Evolutionary conservation across 2,113 vertebrate genomes (phyloP).

Genomic region (Todiramphus saurophagus): DNA sequence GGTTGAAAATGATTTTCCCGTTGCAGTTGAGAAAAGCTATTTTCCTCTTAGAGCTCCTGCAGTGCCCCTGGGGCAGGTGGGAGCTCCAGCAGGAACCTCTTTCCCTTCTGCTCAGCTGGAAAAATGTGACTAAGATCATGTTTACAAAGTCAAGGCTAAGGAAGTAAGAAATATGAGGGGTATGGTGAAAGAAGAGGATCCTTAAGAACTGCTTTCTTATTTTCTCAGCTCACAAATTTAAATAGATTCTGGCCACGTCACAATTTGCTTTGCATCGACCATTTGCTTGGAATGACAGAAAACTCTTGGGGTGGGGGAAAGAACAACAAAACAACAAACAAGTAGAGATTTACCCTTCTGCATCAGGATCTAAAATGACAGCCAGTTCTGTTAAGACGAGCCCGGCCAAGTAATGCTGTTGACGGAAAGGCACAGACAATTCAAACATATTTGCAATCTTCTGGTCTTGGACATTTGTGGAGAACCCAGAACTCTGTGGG

Average conservation of each 20-base stretch:
- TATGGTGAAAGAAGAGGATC: background rate
- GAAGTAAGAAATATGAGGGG: background rate
- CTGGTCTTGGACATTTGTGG: slow-evolving; percentile 95
- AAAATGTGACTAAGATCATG: background rate
- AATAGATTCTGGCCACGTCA: background rate
- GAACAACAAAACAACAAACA: background rate
- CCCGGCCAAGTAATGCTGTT: slow-evolving; percentile 94
- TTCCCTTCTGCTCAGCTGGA: background rate
- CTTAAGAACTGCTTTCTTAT: background rate
- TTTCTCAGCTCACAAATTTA: background rate
- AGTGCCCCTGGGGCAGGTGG: background rate
- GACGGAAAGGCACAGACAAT: slow-evolving; percentile 94
- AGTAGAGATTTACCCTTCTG: slow-evolving; percentile 86
- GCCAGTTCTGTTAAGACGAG: slow-evolving; percentile 93
- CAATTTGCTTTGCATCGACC: background rate
- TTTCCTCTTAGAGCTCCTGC: background rate
- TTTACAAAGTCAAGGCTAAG: background rate
- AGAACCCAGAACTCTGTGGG: slow-evolving; percentile 95
- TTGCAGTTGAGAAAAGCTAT: background rate
- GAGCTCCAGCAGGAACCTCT: background rate
- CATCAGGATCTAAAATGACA: slow-evolving; percentile 94
- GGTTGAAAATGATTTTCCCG: background rate
- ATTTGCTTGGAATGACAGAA: background rate
- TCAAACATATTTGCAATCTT: slow-evolving; percentile 99
- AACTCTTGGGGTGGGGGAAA: background rate